Evolutionary conservation across 64 coral and sea anemone species (phyloP).

Genomic region (Pocillopora verrucosa): DNA sequence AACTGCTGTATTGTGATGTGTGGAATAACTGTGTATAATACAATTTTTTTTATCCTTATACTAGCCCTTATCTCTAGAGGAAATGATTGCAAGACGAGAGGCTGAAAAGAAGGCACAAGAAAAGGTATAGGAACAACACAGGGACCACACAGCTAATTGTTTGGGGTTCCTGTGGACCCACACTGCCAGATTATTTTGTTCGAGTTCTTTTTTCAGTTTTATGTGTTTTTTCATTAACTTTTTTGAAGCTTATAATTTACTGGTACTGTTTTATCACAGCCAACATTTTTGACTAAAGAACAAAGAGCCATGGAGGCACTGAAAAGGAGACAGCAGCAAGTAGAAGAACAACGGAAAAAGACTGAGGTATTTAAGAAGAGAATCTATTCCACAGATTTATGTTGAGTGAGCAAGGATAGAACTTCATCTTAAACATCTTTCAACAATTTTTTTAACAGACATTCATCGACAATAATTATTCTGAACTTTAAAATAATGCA

Average conservation of each 20-base stretch:
- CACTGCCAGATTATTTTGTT: background rate
- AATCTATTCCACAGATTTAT: background rate
- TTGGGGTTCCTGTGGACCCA: background rate
- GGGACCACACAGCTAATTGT: background rate
- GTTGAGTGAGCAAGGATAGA: background rate
- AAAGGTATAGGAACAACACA: conserved; percentile 52
- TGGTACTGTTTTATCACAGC: conserved; percentile 48
- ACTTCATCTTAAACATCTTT: background rate
- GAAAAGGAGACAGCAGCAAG: conserved; percentile 87
- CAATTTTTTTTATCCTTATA: background rate
- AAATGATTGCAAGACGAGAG: conserved; percentile 99
- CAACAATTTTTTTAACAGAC: background rate
- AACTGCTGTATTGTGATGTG: background rate
- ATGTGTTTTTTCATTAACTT: background rate
- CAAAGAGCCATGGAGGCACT: conserved; percentile 93
- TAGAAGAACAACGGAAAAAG: conserved; percentile 79
- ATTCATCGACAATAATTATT: no score
- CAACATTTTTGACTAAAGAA: conserved; percentile 97
- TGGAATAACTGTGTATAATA: no score
- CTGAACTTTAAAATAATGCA: background rate
- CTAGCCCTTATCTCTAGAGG: conserved; percentile 90
- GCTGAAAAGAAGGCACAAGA: conserved; percentile 97
- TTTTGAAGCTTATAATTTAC: background rate
- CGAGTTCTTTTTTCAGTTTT: background rate
- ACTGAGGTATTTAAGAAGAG: conserved; percentile 64